Evolutionary conservation across 2,797 vertebrate genomes (phyloP).

Genomic region (Xiphophorus birchmanni): DNA sequence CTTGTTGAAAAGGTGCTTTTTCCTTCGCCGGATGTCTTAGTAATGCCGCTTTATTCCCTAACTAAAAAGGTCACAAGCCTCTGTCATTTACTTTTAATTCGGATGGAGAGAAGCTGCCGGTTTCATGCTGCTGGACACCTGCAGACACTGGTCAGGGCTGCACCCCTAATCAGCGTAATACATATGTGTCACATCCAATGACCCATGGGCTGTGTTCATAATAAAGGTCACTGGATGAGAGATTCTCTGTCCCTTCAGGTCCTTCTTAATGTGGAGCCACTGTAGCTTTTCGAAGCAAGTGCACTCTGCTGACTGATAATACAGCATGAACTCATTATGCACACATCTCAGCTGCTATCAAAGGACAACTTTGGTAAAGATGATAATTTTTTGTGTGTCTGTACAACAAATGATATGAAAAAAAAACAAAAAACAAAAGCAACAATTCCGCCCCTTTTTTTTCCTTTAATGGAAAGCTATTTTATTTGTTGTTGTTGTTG

Average conservation of each 20-base stretch:
- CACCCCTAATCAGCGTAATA: constrained; percentile 83
- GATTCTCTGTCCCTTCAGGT: constrained; percentile 78
- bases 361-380: neutral
- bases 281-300: constrained; percentile 52
- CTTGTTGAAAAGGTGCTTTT: constrained; percentile 22
- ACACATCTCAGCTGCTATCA: constrained; percentile 4
- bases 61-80: constrained; percentile 79
- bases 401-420: neutral
- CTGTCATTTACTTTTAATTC: constrained; percentile 81
- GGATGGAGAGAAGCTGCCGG: constrained; percentile 61
- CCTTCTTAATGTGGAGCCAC: constrained; percentile 75
- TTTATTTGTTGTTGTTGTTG: neutral
- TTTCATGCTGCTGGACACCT: constrained; percentile 78
- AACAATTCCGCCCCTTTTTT: neutral
- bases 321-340: constrained; percentile 6
- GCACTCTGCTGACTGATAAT: constrained; percentile 32
- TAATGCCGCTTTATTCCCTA: constrained; percentile 62
- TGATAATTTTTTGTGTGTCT: neutral
- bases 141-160: constrained; percentile 68
- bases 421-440: neutral
- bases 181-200: constrained; percentile 85
- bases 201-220: constrained; percentile 80
- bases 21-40: constrained; percentile 18
- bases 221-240: constrained; percentile 82
- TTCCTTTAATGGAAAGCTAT: neutral